Conservation (phyloP, 2,888 invertebrate genomes). For the Zygogramma bicolorata region DNA sequence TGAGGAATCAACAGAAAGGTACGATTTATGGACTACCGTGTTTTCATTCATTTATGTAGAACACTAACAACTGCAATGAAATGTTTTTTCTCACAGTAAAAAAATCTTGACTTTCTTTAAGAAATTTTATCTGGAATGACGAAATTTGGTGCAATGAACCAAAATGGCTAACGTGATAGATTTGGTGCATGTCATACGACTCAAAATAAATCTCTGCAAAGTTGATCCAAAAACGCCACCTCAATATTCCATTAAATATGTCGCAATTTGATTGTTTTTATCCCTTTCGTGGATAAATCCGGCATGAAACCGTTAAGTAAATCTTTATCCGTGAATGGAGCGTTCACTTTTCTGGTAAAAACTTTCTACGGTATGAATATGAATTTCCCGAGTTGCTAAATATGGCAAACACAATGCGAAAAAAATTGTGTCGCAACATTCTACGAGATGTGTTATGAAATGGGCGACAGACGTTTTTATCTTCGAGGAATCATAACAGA, state of each 20-base stretch:
- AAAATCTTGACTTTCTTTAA: no score
- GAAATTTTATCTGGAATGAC: no score
- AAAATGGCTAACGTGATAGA: no score
- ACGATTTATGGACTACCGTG: no score
- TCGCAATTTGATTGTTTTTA: neutral
- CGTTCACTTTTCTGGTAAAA: conserved; percentile 9
- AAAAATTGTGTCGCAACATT: neutral
- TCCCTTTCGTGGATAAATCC: neutral
- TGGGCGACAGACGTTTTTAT: neutral
- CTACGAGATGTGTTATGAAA: neutral
- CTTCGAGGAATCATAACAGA: neutral
- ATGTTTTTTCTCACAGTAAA: no score
- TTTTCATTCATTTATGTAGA: no score
- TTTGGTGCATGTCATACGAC: no score
- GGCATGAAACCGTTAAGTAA: neutral
- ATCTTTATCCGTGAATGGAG: neutral
- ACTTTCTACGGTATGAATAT: conserved; percentile 9
- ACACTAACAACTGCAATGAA: no score
- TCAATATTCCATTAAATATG: neutral
- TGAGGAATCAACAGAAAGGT: no score
- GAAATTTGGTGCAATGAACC: no score
- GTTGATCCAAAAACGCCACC: no score
- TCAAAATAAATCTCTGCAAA: no score
- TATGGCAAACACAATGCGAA: neutral
- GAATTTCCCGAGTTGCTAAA: conserved; percentile 4